Evolutionary conservation across 2,113 vertebrate genomes (phyloP).

Genomic region (Lanius ludovicianus): DNA sequence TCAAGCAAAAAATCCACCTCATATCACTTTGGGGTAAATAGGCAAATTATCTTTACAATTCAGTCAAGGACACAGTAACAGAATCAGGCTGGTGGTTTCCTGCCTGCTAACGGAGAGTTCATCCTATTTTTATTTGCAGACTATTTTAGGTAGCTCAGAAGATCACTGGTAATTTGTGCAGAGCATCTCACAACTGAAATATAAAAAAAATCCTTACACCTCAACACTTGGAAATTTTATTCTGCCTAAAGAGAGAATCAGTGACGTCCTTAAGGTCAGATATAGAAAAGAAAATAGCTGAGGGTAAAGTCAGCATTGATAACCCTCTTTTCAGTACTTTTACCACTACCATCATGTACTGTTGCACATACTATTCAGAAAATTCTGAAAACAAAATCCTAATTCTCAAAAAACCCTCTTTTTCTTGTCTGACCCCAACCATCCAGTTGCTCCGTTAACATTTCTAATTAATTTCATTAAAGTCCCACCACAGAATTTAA

Average conservation of each 20-base stretch:
- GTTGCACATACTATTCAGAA: neutral
- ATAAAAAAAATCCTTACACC: neutral
- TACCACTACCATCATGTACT: neutral
- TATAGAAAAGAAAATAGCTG: neutral
- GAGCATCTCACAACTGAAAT: neutral
- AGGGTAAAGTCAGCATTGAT: neutral
- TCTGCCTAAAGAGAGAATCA: neutral
- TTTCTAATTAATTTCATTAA: neutral
- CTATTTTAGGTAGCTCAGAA: neutral
- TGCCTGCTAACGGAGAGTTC: neutral
- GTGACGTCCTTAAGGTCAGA: neutral
- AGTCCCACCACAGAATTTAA: neutral
- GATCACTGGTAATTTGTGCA: neutral
- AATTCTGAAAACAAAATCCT: neutral
- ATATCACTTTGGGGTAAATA: neutral
- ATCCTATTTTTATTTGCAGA: neutral
- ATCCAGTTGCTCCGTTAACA: neutral
- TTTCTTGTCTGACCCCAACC: neutral
- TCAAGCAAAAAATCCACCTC: neutral
- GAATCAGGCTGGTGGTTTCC: conserved; percentile 19
- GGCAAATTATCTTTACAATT: neutral
- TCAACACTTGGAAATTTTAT: neutral
- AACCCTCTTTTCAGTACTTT: neutral
- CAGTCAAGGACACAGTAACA: neutral
- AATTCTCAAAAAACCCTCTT: neutral